phyloP scores from a whole-genome alignment of 92 coral and sea anemone genomes.

The Paragorgia papillata region DNA sequence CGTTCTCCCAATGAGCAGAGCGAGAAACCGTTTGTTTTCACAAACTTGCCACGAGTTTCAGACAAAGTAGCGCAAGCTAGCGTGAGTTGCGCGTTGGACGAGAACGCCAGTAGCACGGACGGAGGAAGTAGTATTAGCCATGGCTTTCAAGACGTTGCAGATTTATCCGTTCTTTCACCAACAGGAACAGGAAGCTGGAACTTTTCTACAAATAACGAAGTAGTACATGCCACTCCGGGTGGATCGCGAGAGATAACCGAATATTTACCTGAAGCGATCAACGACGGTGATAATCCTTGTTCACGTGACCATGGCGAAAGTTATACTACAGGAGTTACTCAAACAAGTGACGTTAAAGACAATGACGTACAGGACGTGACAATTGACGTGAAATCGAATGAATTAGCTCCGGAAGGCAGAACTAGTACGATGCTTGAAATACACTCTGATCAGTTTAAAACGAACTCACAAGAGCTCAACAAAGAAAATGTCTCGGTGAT shows the following conservation, averaged over 20 bases:
- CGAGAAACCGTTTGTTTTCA: background rate
- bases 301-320: background rate
- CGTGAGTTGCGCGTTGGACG: constrained; percentile 20
- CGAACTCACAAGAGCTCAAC: background rate
- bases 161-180: background rate
- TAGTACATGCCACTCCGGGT: background rate
- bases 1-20: constrained; percentile 32
- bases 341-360: background rate
- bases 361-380: background rate
- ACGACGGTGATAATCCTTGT: background rate
- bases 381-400: background rate
- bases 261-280: background rate
- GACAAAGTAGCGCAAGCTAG: constrained; percentile 1
- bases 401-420: background rate
- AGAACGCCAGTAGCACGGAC: constrained; percentile 14
- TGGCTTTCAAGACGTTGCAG: background rate
- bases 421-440: background rate
- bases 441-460: background rate
- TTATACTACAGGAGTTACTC: background rate
- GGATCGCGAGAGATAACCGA: too few relatives aligned
- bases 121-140: constrained; percentile 25
- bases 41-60: constrained; percentile 11
- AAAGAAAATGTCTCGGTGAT: background rate
- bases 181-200: background rate
- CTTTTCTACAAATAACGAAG: background rate